phyloP scores from a whole-genome alignment of 2,888 invertebrate species.

The Theretra japonica region DNA sequence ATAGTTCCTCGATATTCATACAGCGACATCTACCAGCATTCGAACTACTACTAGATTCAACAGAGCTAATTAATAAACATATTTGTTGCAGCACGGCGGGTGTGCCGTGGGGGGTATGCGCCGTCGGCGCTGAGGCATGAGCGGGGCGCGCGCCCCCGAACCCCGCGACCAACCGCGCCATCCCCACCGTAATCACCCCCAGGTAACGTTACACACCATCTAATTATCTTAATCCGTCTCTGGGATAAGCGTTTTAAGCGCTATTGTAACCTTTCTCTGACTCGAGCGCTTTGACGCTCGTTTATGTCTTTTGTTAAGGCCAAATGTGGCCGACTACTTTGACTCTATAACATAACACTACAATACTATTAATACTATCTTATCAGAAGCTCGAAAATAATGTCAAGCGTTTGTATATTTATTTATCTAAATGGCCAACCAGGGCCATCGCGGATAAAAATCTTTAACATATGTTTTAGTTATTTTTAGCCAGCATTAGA shows the following conservation, averaged over 20 bases:
- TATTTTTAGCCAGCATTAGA: no score
- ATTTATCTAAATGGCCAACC: no score
- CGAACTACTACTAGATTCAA: conserved; percentile 14
- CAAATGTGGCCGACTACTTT: no score
- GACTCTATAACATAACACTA: no score
- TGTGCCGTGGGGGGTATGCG: conserved; percentile 71
- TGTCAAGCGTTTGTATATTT: no score
- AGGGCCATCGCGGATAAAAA: no score
- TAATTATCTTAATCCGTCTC: not conserved
- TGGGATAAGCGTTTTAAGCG: not conserved
- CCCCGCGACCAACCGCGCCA: conserved; percentile 78
- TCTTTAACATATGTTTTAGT: no score
- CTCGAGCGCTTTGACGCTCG: not conserved
- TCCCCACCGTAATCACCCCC: conserved; percentile 69
- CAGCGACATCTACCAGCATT: not conserved
- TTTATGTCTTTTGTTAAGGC: not conserved
- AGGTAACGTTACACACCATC: conserved; percentile 57
- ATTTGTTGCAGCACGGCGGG: conserved; percentile 59
- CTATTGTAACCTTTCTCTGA: not conserved
- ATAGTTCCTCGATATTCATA: not conserved
- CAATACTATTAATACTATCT: no score
- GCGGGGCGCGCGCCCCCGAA: conserved; percentile 81
- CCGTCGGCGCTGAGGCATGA: conserved; percentile 78
- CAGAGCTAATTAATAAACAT: no score
- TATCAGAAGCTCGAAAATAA: no score